phyloP scores from a whole-genome alignment of 2,113 vertebrate genomes.

The Phyllopteryx taeniolatus region DNA sequence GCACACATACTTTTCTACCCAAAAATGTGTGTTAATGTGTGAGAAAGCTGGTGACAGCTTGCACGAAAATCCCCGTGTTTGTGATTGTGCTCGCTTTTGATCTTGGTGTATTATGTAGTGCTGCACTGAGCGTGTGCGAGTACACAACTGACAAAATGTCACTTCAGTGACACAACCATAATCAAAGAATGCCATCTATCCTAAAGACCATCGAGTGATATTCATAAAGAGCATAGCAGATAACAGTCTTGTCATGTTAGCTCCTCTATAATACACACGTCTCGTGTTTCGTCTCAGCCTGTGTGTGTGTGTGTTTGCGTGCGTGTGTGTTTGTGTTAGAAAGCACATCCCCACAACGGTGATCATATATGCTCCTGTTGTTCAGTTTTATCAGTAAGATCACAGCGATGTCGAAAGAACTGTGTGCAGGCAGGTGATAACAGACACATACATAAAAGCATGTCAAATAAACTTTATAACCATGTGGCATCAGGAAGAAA shows the following conservation, averaged over 20 bases:
- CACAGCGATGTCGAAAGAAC: slow-evolving; percentile 67
- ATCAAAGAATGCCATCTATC: slow-evolving; percentile 67
- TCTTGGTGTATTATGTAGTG: slow-evolving; percentile 51
- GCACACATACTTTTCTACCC: slow-evolving; percentile 12
- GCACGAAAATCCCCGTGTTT: slow-evolving; percentile 57
- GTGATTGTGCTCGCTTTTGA: slow-evolving; percentile 34
- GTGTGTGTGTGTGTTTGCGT: slow-evolving; percentile 2
- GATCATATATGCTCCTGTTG: slow-evolving; percentile 68
- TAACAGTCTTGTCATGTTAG: slow-evolving; percentile 71
- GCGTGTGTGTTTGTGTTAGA: slow-evolving; percentile 1
- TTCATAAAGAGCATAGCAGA: slow-evolving; percentile 73
- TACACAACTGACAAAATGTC: slow-evolving; percentile 69
- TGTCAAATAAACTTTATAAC: slow-evolving; percentile 4
- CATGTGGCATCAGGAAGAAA: slow-evolving; percentile 1
- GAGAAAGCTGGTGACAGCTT: slow-evolving; percentile 54
- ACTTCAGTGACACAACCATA: slow-evolving; percentile 56
- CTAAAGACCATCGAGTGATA: slow-evolving; percentile 70
- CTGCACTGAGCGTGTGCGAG: slow-evolving; percentile 37
- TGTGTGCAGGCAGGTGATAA: slow-evolving; percentile 53
- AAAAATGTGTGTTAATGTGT: slow-evolving; percentile 14
- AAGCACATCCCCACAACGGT: slow-evolving; percentile 28
- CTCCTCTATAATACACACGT: slow-evolving; percentile 62
- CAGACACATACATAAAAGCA: background rate
- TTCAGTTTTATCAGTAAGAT: slow-evolving; percentile 64
- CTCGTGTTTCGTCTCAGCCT: slow-evolving; percentile 58